These are phyloP conservation scores for Sebastes kiyomatsui DNA, from an alignment of 2,797 vertebrate species.

Conservation along the genomic window DNA sequence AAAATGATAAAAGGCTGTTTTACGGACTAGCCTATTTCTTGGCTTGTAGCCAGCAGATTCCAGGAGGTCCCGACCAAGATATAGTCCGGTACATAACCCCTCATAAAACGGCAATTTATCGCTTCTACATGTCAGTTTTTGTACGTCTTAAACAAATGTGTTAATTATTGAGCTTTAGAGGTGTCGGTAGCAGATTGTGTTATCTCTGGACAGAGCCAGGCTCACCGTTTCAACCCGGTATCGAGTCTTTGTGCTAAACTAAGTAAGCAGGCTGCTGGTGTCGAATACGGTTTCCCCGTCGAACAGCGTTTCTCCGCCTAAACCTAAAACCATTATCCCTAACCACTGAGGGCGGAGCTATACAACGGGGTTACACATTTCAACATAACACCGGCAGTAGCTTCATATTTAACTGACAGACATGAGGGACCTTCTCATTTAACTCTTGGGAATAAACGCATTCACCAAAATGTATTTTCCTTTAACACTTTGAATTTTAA, in stretches of 20 bases:
- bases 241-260: neutral
- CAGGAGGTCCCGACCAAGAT: neutral
- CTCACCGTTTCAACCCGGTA: neutral
- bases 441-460: neutral
- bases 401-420: neutral
- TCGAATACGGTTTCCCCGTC: too few relatives aligned
- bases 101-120: too few relatives aligned
- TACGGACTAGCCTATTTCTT: neutral
- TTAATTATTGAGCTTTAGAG: neutral
- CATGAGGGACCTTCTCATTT: neutral
- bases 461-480: slow-evolving; percentile 3
- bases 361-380: neutral
- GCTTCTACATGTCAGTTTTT: too few relatives aligned
- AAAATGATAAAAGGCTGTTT: too few relatives aligned
- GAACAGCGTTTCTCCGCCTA: neutral
- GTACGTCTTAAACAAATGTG: neutral
- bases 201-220: neutral
- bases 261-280: neutral
- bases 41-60: neutral
- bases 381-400: neutral
- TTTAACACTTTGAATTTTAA: neutral
- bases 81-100: neutral
- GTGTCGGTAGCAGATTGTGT: neutral
- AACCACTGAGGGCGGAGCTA: too few relatives aligned
- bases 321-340: neutral